phyloP scores from a whole-genome alignment of 1,140 invertebrate species.

The Papilio polyxenes region DNA sequence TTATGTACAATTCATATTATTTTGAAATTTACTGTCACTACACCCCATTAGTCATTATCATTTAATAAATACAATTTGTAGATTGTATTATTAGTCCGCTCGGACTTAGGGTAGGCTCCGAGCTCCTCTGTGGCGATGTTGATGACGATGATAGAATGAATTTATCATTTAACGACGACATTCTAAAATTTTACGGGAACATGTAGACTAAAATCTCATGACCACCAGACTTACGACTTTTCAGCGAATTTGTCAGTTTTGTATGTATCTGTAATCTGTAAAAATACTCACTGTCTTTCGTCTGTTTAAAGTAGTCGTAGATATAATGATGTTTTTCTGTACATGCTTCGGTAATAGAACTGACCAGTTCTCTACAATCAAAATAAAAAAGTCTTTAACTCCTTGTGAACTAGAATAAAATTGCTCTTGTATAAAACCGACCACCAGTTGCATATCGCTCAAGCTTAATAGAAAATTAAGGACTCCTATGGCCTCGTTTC shows the following conservation, averaged over 20 bases:
- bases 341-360: not conserved
- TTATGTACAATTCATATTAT: constrained; percentile 1
- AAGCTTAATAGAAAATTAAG: constrained; percentile 18
- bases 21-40: not conserved
- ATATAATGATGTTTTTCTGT: not conserved
- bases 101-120: too few relatives aligned
- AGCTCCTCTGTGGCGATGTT: too few relatives aligned
- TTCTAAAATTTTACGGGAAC: not conserved
- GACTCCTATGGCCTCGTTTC: not conserved
- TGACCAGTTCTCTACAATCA: not conserved
- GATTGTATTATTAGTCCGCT: too few relatives aligned
- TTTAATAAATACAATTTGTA: not conserved
- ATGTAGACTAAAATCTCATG: not conserved
- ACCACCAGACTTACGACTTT: not conserved
- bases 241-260: not conserved
- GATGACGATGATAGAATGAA: not conserved
- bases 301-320: not conserved
- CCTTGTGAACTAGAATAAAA: not conserved
- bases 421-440: not conserved
- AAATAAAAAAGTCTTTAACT: not conserved
- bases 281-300: too few relatives aligned
- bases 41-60: not conserved
- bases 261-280: too few relatives aligned
- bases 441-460: constrained; percentile 4
- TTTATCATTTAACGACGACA: not conserved